Percentiles rank a stretch among this genome's conserved stretches.
Evolutionary conservation across 2,797 vertebrate genomes (phyloP).

Genomic region (Lutjanus campechanus): DNA sequence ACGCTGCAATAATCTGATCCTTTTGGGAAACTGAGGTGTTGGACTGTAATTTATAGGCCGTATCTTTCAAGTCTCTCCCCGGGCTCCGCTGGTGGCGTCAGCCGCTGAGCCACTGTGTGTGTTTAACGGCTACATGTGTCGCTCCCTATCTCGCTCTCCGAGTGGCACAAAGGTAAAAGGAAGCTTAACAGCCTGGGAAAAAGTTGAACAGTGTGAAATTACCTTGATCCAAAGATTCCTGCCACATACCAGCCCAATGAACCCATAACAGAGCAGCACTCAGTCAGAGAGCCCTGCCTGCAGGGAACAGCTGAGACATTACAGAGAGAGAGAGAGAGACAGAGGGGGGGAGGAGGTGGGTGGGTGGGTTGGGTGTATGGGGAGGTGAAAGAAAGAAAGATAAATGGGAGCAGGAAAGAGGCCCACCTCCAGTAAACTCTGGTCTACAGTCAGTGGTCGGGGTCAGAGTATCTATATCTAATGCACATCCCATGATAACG

Average conservation of each 20-base stretch:
- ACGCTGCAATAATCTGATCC: conserved; percentile 79
- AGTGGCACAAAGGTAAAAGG: conserved; percentile 88
- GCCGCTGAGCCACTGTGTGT: conserved; percentile 70
- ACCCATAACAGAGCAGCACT: conserved; percentile 88
- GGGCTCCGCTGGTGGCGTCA: conserved; percentile 74
- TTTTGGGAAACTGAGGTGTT: conserved; percentile 83
- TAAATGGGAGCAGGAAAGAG: conserved; percentile 80
- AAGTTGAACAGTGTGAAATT: conserved; percentile 90
- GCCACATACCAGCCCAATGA: conserved; percentile 88
- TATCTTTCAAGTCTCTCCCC: conserved; percentile 78
- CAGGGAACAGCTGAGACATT: conserved; percentile 85
- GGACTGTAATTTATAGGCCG: conserved; percentile 81
- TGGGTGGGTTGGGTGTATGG: not conserved
- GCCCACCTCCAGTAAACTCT: conserved; percentile 72
- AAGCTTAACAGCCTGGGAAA: conserved; percentile 90
- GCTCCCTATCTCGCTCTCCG: conserved; percentile 82
- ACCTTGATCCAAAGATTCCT: conserved; percentile 91
- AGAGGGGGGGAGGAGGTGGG: not conserved
- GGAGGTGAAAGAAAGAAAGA: conserved; percentile 80
- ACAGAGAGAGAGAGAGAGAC: conserved; percentile 54
- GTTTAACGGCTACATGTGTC: conserved; percentile 86
- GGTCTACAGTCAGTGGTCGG: conserved; percentile 56
- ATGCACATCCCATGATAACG: conserved; percentile 67
- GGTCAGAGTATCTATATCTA: conserved; percentile 67
- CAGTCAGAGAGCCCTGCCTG: conserved; percentile 78